Evolutionary conservation across 2,797 vertebrate genomes (phyloP), one percentile per base, ranked within the genome.

Genomic region (Melanotaenia trifasciata): DNA sequence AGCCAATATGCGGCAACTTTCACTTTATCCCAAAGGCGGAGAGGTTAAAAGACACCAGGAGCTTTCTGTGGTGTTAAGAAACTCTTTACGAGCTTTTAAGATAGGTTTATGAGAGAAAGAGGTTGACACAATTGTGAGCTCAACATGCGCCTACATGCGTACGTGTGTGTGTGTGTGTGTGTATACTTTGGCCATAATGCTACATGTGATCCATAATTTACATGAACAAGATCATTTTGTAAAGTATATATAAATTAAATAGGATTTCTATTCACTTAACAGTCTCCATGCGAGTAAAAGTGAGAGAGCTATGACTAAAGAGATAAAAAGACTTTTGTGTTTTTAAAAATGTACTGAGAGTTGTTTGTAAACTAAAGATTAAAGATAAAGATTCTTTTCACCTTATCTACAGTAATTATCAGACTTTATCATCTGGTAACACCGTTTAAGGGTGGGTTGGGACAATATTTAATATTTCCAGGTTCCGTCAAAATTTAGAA

Each of bases 101-200:
- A 20, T 18, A 56, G 0, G 18, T 77, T 83, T 76, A 71, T 64
- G 56, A 62, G 40, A 36, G 35, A 70, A 72, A 24, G 16, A 47
- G 36, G 24, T 53, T n/a, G 28, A 76, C 7, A 70, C 38, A 43
- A 1, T 28, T 30, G 1, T 1, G 56, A 67, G 69, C 36, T 62
- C 12, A 5, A 26, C 84, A 79, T 78, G 77, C 70, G 78, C 72
- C 76, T 78, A 87, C 76, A 84, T 71, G 74, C 67, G 71, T 35
- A 33, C 30, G 32, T 60, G 51, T 56, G 6, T 43, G 7, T 47
- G 16, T 28, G 26, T 28, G 26, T 28, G 26, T 26, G 26, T 26
- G 26, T 26, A 1, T 20, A 20, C 16, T n/a, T n/a, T 47, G 3
- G 45, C 45, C 20, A 45, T 18, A 16, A 45, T 16, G 36, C 13